phyloP scores from a whole-genome alignment of 1,140 invertebrate species.

The Reticulitermes speratus region DNA sequence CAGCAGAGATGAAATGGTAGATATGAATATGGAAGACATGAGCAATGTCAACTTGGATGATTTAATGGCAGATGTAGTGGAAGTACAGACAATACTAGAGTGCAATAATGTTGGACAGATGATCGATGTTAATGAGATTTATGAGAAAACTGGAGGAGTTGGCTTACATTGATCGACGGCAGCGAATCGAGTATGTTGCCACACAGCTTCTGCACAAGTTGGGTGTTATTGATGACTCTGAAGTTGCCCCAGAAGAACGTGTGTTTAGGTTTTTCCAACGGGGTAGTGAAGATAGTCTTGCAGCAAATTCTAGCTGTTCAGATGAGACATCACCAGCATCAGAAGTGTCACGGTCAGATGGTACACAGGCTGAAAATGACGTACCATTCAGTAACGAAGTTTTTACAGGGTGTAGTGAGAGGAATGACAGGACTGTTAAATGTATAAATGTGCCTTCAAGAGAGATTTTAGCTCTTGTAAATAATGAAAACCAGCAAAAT shows the following conservation, averaged over 20 bases:
- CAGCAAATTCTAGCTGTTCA: background rate
- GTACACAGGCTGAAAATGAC: background rate
- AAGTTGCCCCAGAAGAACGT: background rate
- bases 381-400: background rate
- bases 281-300: background rate
- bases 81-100: background rate
- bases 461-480: background rate
- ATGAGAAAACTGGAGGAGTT: background rate
- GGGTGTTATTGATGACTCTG: background rate
- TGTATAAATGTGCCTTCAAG: background rate
- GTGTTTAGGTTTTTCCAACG: background rate
- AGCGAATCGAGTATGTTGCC: background rate
- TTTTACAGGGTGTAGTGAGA: background rate
- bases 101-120: background rate
- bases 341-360: background rate
- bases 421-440: background rate
- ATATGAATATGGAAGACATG: background rate
- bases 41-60: background rate
- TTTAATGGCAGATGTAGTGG: background rate
- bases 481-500: background rate
- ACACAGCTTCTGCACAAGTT: background rate
- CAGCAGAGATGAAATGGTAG: background rate
- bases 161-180: background rate
- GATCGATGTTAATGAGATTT: background rate
- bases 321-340: background rate